Evolutionary conservation across 2,888 invertebrate genomes (phyloP).

Genomic region (Tuberolachnus salignus): DNA sequence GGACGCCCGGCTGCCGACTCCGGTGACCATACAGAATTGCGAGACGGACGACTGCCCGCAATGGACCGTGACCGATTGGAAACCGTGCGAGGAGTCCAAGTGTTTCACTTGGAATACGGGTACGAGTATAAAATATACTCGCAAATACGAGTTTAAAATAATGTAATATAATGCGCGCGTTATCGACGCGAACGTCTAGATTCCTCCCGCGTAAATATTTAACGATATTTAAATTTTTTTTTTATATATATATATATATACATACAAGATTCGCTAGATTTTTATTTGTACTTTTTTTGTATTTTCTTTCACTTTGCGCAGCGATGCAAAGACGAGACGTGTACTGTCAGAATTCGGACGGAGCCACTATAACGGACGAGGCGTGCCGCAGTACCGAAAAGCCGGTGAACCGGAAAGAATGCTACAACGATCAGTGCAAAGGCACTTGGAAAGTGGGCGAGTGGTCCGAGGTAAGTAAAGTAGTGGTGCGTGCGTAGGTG

Average conservation of each 20-base stretch:
- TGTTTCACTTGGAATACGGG: conserved; percentile 78
- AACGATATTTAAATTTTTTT: conserved; percentile 32
- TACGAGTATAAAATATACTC: conserved; percentile 60
- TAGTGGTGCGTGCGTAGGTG: conserved; percentile 61
- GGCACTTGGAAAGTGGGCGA: conserved; percentile 89
- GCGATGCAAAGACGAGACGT: conserved; percentile 78
- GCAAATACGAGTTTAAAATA: conserved; percentile 59
- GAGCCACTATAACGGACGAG: conserved; percentile 65
- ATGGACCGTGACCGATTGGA: conserved; percentile 77
- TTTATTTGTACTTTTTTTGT: too few species aligned
- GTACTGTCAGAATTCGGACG: conserved; percentile 66
- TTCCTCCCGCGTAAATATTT: conserved; percentile 30
- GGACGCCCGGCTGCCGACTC: conserved; percentile 72
- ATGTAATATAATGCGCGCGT: background rate
- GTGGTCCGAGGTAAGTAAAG: conserved; percentile 81
- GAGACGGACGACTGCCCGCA: conserved; percentile 74
- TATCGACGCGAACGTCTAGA: background rate
- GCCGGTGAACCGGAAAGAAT: conserved; percentile 80
- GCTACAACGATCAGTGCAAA: conserved; percentile 81
- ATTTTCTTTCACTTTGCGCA: conserved; percentile 59
- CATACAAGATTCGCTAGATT: background rate
- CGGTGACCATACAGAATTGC: conserved; percentile 70
- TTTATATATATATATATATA: too few species aligned
- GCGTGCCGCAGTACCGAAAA: conserved; percentile 75
- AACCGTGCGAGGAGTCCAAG: conserved; percentile 73